Evolutionary conservation across 2,888 invertebrate genomes (phyloP).

Genomic region (Lochmaea capreae): DNA sequence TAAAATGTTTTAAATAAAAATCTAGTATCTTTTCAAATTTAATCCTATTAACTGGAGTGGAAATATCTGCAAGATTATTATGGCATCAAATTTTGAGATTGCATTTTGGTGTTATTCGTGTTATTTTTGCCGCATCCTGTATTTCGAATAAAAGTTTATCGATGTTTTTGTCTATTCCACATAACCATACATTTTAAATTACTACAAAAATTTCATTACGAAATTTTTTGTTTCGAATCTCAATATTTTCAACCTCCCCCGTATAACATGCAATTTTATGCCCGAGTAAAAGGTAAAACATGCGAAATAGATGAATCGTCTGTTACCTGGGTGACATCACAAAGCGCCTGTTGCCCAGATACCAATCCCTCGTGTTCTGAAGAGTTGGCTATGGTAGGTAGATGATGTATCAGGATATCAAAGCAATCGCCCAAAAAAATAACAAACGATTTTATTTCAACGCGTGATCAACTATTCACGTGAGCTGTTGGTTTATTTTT

Average conservation of each 20-base stretch:
- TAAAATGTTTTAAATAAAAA: too few relatives aligned
- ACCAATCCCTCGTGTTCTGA: constrained; percentile 61
- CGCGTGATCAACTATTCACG: constrained; percentile 50
- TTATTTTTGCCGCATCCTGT: too few relatives aligned
- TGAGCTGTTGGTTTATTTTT: constrained; percentile 50
- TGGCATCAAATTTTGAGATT: too few relatives aligned
- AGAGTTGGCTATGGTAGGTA: constrained; percentile 46
- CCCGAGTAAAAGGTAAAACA: constrained; percentile 33
- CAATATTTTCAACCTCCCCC: not conserved
- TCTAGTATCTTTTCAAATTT: too few relatives aligned
- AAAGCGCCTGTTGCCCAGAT: constrained; percentile 65
- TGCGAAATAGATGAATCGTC: constrained; percentile 44
- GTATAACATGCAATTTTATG: constrained; percentile 23
- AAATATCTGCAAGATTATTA: too few relatives aligned
- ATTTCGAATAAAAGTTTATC: too few relatives aligned
- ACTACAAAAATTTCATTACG: too few relatives aligned
- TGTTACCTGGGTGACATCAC: constrained; percentile 66
- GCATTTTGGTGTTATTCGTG: too few relatives aligned
- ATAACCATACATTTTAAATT: too few relatives aligned
- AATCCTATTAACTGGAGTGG: too few relatives aligned
- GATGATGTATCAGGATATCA: constrained; percentile 60
- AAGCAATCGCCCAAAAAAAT: constrained; percentile 60
- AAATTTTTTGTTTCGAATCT: too few relatives aligned
- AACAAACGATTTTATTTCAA: constrained; percentile 53
- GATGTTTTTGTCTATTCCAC: too few relatives aligned